Conservation (phyloP, 2,113 vertebrate genomes). For the Catharus minimus region DNA sequence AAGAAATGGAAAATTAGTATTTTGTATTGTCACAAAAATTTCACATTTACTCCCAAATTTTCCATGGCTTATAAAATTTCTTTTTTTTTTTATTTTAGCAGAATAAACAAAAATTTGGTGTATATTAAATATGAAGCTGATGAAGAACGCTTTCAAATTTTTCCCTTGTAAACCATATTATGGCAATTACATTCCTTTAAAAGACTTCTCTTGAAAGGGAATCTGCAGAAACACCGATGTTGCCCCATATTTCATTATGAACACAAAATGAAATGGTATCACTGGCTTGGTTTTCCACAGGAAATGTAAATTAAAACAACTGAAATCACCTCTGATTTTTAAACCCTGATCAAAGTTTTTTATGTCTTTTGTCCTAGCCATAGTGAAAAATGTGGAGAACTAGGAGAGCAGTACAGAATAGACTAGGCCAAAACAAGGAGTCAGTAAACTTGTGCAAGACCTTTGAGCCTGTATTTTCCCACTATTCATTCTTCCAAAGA, state of each 20-base stretch:
- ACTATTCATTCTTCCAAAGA: neutral
- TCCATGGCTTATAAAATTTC: neutral
- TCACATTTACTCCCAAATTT: neutral
- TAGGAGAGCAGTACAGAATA: neutral
- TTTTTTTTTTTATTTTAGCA: neutral
- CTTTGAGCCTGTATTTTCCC: neutral
- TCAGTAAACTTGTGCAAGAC: neutral
- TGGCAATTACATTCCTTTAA: neutral
- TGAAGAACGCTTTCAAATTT: neutral
- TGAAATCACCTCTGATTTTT: neutral
- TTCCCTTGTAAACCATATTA: neutral
- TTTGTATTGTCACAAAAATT: neutral
- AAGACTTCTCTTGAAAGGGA: neutral
- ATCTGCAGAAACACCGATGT: neutral
- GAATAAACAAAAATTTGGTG: neutral
- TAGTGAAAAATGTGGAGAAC: neutral
- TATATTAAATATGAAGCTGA: neutral
- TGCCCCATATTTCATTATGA: neutral
- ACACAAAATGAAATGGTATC: neutral
- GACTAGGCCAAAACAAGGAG: neutral
- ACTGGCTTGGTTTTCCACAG: neutral
- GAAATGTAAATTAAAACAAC: neutral
- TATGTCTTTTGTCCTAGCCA: neutral
- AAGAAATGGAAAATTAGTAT: neutral
- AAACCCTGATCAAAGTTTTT: neutral